These are phyloP conservation scores for Pyrocoelia pectoralis DNA, from an alignment of 2,888 invertebrate species.

Conservation along the genomic window DNA sequence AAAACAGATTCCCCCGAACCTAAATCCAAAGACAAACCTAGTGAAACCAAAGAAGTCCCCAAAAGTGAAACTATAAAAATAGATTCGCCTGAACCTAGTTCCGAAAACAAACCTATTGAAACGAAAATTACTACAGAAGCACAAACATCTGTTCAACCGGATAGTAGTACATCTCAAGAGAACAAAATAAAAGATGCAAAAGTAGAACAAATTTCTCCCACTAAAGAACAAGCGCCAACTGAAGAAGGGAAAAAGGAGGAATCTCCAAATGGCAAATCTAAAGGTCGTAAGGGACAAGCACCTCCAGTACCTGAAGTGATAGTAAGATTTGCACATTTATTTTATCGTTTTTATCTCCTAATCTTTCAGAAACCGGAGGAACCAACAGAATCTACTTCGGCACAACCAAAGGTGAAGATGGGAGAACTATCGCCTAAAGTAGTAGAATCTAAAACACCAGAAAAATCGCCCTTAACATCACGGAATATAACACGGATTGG, in stretches of 20 bases:
- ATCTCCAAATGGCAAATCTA: constrained; percentile 8
- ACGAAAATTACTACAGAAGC: no score
- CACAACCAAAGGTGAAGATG: not conserved
- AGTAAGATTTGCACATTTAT: not conserved
- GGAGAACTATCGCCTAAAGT: not conserved
- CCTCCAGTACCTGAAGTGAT: constrained; percentile 14
- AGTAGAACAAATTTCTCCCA: not conserved
- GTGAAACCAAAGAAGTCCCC: no score
- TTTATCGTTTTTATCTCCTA: not conserved
- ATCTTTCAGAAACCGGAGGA: not conserved
- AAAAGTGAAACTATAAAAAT: not conserved
- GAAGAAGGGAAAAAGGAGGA: not conserved
- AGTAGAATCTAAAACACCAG: not conserved
- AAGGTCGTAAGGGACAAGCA: constrained; percentile 16
- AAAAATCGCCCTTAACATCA: constrained; percentile 43
- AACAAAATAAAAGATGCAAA: not conserved
- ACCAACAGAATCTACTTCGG: not conserved
- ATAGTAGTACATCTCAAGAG: not conserved
- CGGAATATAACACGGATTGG: constrained; percentile 60
- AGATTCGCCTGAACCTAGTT: not conserved
- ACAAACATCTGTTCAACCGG: no score
- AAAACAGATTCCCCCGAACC: no score
- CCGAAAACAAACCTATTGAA: not conserved
- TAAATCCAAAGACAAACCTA: no score
- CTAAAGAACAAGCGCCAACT: not conserved